phyloP scores from a whole-genome alignment of 2,888 invertebrate species.

The Conistra vaccinii region DNA sequence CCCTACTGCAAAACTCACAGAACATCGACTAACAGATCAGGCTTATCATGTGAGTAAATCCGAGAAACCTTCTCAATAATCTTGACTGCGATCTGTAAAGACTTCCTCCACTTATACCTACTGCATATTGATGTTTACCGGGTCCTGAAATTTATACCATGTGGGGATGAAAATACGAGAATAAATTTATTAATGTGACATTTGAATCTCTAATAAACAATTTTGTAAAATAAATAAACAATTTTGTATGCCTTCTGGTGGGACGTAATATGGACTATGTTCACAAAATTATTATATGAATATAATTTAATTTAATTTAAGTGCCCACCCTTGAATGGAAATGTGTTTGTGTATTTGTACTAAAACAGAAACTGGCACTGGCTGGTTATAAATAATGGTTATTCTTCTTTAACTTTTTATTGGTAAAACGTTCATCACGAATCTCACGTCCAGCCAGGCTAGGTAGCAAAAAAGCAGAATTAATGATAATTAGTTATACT shows the following conservation, averaged over 20 bases:
- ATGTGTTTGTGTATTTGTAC: too few relatives aligned
- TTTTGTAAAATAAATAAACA: too few relatives aligned
- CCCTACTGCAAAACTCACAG: background rate
- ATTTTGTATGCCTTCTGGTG: too few relatives aligned
- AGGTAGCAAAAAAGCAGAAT: background rate
- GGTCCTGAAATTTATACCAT: background rate
- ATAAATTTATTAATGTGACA: too few relatives aligned
- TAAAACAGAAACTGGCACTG: too few relatives aligned
- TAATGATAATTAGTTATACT: background rate
- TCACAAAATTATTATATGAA: too few relatives aligned
- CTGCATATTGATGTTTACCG: background rate
- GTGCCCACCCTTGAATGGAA: too few relatives aligned
- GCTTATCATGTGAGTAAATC: constrained; percentile 10
- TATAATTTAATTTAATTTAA: too few relatives aligned
- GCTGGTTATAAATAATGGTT: background rate
- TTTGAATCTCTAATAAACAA: too few relatives aligned
- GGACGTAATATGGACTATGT: too few relatives aligned
- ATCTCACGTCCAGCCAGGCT: too few relatives aligned
- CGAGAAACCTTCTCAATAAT: constrained; percentile 8
- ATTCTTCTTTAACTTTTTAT: background rate
- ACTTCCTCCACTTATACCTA: constrained; percentile 13
- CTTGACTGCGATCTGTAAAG: constrained; percentile 30
- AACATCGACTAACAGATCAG: constrained; percentile 11
- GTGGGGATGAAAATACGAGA: background rate
- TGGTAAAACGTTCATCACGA: background rate